These are phyloP conservation scores for Phoebastria nigripes DNA, from an alignment of 2,797 vertebrate species.

Conservation along the genomic window DNA sequence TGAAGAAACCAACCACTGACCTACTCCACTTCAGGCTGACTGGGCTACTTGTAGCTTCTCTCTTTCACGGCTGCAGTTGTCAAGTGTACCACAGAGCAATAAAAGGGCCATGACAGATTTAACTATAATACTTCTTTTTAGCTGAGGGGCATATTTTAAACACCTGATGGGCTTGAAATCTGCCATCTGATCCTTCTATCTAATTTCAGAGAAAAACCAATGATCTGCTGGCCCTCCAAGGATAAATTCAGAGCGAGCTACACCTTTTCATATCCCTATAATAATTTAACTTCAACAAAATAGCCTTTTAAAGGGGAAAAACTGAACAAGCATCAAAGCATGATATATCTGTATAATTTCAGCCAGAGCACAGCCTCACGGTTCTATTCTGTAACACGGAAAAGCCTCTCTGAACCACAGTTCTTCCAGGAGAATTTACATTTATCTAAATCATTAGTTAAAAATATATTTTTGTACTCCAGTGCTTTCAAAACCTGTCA, in stretches of 20 bases:
- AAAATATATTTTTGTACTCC: background rate
- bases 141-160: constrained; percentile 60
- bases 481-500: background rate
- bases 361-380: background rate
- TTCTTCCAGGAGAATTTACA: background rate
- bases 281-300: constrained; percentile 55
- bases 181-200: constrained; percentile 56
- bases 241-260: constrained; percentile 56
- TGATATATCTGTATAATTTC: constrained; percentile 51
- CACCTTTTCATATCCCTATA: constrained; percentile 41
- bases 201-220: constrained; percentile 60
- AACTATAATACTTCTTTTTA: constrained; percentile 54
- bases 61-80: constrained; percentile 25
- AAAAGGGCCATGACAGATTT: constrained; percentile 62
- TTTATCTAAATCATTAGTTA: background rate
- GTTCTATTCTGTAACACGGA: background rate
- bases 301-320: constrained; percentile 35
- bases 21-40: constrained; percentile 1
- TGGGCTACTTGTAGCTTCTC: constrained; percentile 15
- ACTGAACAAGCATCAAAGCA: background rate
- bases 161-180: constrained; percentile 62
- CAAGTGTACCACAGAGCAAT: constrained; percentile 52
- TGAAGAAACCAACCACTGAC: constrained; percentile 11
- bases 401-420: background rate
- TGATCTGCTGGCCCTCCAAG: constrained; percentile 47